Conservation (phyloP, 2,888 invertebrate genomes). For the Polietes domitor region DNA sequence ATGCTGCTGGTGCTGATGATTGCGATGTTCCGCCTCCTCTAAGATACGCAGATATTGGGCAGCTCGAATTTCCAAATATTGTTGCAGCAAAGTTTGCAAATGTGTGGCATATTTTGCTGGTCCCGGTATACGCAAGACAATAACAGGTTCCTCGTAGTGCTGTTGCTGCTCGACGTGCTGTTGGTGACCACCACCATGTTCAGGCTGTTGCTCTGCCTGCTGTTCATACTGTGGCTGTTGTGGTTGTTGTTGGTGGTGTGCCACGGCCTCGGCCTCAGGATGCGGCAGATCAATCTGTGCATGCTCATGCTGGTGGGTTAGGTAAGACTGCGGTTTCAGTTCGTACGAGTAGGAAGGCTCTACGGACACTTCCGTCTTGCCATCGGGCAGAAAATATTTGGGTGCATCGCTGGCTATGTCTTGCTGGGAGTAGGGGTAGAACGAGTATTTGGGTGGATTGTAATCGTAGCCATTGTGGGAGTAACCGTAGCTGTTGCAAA, state of each 20-base stretch:
- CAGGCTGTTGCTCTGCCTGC: constrained; percentile 41
- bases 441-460: constrained; percentile 83
- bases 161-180: constrained; percentile 44
- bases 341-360: constrained; percentile 83
- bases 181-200: constrained; percentile 22
- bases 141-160: constrained; percentile 78
- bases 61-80: constrained; percentile 80
- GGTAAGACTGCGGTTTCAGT: constrained; percentile 75
- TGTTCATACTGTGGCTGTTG: constrained; percentile 34
- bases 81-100: constrained; percentile 79
- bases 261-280: background rate
- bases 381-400: constrained; percentile 69
- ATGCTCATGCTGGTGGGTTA: constrained; percentile 58
- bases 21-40: constrained; percentile 77
- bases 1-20: constrained; percentile 71
- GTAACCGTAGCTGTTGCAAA: constrained; percentile 77
- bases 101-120: constrained; percentile 80
- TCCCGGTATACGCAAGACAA: constrained; percentile 79
- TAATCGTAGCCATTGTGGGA: constrained; percentile 77
- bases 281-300: constrained; percentile 65
- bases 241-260: constrained; percentile 38
- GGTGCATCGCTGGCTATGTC: constrained; percentile 81
- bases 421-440: constrained; percentile 87
- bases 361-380: constrained; percentile 82
- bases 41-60: constrained; percentile 78